Base-by-base conservation (phyloP, 2,113 vertebrate genomes). In the Pleuronectes platessa region DNA sequence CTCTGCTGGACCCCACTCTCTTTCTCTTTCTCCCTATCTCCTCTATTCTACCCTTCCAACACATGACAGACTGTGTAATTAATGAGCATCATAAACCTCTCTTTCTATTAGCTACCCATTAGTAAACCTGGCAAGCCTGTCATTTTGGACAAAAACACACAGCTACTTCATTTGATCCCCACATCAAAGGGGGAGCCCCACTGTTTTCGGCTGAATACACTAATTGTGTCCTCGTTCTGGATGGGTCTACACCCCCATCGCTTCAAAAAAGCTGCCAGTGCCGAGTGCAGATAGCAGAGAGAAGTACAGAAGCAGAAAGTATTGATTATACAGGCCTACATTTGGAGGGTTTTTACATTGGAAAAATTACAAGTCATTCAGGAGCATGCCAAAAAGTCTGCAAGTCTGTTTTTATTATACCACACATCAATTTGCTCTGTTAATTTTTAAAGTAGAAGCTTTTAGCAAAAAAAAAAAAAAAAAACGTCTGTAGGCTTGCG, bases 51-150 rank as follows among this genome's bases (percentile, higher is more conserved):
- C 89, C 91, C 92, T 92, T 94, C 94, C 90, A 95, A 95, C 94
- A 93, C 94, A 96, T 95, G 95, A 96, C 95, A 96, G 95, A 94
- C 91, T 94, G 92, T 93, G 95, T 97, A 97, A 97, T 97, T 97
- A 97, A 97, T 95, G 96, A 96, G 96, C 95, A 96, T 96, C 95
- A 97, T 96, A 96, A 97, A 96, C 94, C 95, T 95, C 94, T 95
- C 95, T 96, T 96, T 96, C 95, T 96, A 97, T 97, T 97, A 97
- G 96, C 95, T 96, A 93, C 93, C 96, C 96, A 97, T 97, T 97
- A 96, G 96, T 94, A 96, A 96, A 96, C 95, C 95, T 95, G 95
- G 94, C 95, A 95, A 94, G 94, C 93, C 95, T 96, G 96, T 96
- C 96, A 96, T 96, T 96, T 96, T 96, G 94, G 95, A 96, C 96